Percentiles rank a stretch among this genome's conserved stretches.
These are phyloP conservation scores for Lerema accius DNA, from an alignment of 1,140 invertebrate genomes.

Conservation along the genomic window DNA sequence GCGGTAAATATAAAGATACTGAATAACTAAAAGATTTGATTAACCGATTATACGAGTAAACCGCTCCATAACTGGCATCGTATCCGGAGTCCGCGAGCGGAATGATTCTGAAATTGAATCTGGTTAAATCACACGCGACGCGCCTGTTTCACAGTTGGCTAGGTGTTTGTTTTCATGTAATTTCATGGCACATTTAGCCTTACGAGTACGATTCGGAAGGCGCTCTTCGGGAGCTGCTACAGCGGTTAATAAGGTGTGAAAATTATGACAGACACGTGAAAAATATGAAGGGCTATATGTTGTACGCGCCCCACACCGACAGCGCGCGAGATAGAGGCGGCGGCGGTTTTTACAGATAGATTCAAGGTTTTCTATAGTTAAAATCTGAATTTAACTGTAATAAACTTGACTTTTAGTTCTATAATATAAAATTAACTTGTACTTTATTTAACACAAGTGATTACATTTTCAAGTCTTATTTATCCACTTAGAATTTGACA, in stretches of 20 bases:
- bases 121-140: background rate
- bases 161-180: slow-evolving; percentile 20
- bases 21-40: no score
- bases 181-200: slow-evolving; percentile 18
- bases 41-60: no score
- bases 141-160: slow-evolving; percentile 3
- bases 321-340: background rate
- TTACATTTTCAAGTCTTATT: no score
- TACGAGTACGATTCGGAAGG: slow-evolving; percentile 1
- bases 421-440: no score
- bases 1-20: no score
- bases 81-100: background rate
- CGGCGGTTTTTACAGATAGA: background rate
- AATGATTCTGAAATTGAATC: slow-evolving; percentile 9
- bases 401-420: no score
- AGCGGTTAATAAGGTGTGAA: slow-evolving; percentile 3
- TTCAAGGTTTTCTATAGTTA: no score
- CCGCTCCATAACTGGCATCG: no score
- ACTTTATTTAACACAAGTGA: no score
- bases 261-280: slow-evolving; percentile 14
- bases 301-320: background rate
- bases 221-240: slow-evolving; percentile 5
- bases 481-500: no score
- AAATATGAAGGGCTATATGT: background rate
- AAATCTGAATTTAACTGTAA: no score